phyloP scores from a whole-genome alignment of 2,113 vertebrate genomes.

The Cyprinus carpio region DNA sequence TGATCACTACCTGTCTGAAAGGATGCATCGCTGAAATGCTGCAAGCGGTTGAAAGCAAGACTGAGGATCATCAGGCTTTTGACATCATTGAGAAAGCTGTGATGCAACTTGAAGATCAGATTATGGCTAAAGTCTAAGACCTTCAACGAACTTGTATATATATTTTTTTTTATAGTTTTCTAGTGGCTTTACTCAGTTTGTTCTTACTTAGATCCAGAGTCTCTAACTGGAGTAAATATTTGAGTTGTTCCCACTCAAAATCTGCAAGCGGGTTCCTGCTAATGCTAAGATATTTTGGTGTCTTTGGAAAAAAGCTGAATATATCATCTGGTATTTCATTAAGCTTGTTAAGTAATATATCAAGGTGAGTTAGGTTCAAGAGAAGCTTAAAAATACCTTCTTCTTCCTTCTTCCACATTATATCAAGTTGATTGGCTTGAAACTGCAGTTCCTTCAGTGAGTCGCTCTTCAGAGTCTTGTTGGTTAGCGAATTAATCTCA shows the following conservation, averaged over 20 bases:
- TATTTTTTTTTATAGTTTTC: conserved; percentile 45
- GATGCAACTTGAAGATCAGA: conserved; percentile 61
- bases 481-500: conserved; percentile 67
- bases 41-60: conserved; percentile 67
- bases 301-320: conserved; percentile 55
- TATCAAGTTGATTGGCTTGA: conserved; percentile 66
- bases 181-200: conserved; percentile 48
- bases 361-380: conserved; percentile 58
- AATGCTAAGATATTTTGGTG: conserved; percentile 57
- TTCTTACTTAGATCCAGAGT: conserved; percentile 69
- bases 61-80: conserved; percentile 59
- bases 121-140: conserved; percentile 66
- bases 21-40: conserved; percentile 61
- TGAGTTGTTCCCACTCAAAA: conserved; percentile 65
- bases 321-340: conserved; percentile 52
- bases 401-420: conserved; percentile 62
- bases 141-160: conserved; percentile 60
- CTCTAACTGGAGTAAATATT: conserved; percentile 45
- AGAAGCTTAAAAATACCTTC: conserved; percentile 58
- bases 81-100: conserved; percentile 52
- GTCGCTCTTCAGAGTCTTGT: conserved; percentile 50
- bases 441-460: conserved; percentile 67
- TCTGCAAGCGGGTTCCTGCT: conserved; percentile 56
- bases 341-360: conserved; percentile 65
- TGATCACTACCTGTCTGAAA: conserved; percentile 54